phyloP scores from a whole-genome alignment of 2,888 invertebrate genomes.

The Seira musarum region DNA sequence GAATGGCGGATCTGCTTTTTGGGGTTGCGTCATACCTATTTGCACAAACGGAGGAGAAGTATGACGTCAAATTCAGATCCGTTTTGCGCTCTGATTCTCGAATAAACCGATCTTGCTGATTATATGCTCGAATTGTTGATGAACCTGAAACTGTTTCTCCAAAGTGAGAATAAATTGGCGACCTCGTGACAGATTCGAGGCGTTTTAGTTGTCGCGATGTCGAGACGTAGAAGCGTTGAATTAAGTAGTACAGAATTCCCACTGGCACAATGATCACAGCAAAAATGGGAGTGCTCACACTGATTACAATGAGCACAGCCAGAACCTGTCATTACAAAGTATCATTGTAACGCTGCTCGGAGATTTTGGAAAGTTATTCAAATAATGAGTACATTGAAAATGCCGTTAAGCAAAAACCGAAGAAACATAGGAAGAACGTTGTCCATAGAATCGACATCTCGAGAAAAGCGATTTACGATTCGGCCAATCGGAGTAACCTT shows the following conservation, averaged over 20 bases:
- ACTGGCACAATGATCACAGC: conserved; percentile 86
- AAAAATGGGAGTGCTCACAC: conserved; percentile 87
- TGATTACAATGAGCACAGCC: conserved; percentile 81
- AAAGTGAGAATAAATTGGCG: conserved; percentile 98
- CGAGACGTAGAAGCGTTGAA: conserved; percentile 93
- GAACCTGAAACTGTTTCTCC: conserved; percentile 86
- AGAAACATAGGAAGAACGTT: conserved; percentile 10
- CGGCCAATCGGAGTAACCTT: conserved; percentile 80
- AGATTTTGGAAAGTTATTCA: conserved; percentile 79
- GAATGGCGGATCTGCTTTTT: too few species aligned
- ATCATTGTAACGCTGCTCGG: too few species aligned
- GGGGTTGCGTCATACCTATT: too few species aligned
- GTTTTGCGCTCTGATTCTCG: conserved; percentile 74
- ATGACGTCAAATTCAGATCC: conserved; percentile 73
- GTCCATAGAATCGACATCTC: conserved; percentile 59
- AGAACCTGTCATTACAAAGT: too few species aligned
- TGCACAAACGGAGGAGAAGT: conserved; percentile 66
- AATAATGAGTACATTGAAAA: conserved; percentile 56
- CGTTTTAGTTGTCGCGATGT: conserved; percentile 95
- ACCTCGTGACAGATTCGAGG: conserved; percentile 92
- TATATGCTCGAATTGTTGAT: conserved; percentile 74
- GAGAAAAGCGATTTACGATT: conserved; percentile 79
- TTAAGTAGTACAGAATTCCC: conserved; percentile 85
- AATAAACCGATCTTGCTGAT: conserved; percentile 74
- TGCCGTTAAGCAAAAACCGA: conserved; percentile 31